Evolutionary conservation across 2,113 vertebrate genomes (phyloP).

Genomic region (Notothenia coriiceps): DNA sequence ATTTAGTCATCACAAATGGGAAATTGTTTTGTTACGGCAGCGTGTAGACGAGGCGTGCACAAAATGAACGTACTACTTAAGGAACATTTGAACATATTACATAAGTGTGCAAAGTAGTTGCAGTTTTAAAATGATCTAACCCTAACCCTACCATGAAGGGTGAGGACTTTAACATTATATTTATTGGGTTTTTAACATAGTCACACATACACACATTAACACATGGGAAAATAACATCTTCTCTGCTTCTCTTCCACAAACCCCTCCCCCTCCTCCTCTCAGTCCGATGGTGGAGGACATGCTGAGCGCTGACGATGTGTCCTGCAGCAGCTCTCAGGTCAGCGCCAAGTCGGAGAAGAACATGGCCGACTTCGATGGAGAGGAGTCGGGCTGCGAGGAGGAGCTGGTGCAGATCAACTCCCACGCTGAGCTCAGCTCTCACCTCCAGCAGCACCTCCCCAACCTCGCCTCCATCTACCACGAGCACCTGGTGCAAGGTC

Average conservation of each 20-base stretch:
- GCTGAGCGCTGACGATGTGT: conserved; percentile 98
- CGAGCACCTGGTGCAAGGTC: conserved; percentile 97
- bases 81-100: too few species aligned
- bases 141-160: too few species aligned
- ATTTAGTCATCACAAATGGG: too few species aligned
- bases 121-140: too few species aligned
- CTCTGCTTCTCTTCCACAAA: neutral
- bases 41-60: too few species aligned
- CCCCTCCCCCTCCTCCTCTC: neutral
- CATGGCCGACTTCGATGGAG: conserved; percentile 99
- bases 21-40: too few species aligned
- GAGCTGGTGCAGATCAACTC: conserved; percentile 99
- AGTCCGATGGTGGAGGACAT: conserved; percentile 98
- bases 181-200: too few species aligned
- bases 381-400: conserved; percentile 98
- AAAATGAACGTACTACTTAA: too few species aligned
- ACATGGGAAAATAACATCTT: too few species aligned
- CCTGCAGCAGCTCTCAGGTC: conserved; percentile 99
- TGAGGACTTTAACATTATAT: too few species aligned
- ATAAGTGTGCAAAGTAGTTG: too few species aligned
- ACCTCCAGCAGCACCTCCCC: conserved; percentile 98
- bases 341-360: conserved; percentile 99
- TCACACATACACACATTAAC: too few species aligned
- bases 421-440: conserved; percentile 97
- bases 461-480: conserved; percentile 99